Evolutionary conservation across 2,797 vertebrate species (phyloP).

Genomic region (Oreonectes daqikongensis): DNA sequence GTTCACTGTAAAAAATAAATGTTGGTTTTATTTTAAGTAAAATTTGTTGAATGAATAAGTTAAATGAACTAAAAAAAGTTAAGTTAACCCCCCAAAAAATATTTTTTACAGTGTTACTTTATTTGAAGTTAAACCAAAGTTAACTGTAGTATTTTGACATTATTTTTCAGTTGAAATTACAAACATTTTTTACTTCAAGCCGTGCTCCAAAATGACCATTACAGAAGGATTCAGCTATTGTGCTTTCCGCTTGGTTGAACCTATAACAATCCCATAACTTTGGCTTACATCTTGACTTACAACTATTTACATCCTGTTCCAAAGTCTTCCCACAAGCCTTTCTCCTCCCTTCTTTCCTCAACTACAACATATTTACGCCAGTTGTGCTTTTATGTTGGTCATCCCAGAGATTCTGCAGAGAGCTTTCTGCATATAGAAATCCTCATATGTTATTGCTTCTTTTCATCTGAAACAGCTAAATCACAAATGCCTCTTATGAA

Average conservation of each 20-base stretch:
- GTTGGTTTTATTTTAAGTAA: too few species aligned
- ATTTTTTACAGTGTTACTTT: too few species aligned
- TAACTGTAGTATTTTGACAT: too few species aligned
- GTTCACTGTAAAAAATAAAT: too few species aligned
- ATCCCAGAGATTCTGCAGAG: background rate
- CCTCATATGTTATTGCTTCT: conserved; percentile 4
- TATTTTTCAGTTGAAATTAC: background rate
- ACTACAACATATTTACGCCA: conserved; percentile 1
- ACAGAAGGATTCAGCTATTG: background rate
- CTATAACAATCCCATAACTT: background rate
- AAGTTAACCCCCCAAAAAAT: too few species aligned
- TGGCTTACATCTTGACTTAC: background rate
- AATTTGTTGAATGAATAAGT: too few species aligned
- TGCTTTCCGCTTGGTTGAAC: background rate
- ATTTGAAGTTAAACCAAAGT: too few species aligned
- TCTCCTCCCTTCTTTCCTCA: background rate
- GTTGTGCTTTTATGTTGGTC: conserved; percentile 12
- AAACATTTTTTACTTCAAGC: background rate
- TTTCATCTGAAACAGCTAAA: conserved; percentile 15
- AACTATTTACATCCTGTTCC: background rate
- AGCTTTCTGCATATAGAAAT: conserved; percentile 19
- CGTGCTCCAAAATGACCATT: background rate
- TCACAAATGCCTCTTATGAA: conserved; percentile 12
- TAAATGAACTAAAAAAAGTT: too few species aligned
- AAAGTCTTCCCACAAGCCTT: background rate